Base-by-base conservation (phyloP, 2,113 vertebrate species). In the Hucho hucho region DNA sequence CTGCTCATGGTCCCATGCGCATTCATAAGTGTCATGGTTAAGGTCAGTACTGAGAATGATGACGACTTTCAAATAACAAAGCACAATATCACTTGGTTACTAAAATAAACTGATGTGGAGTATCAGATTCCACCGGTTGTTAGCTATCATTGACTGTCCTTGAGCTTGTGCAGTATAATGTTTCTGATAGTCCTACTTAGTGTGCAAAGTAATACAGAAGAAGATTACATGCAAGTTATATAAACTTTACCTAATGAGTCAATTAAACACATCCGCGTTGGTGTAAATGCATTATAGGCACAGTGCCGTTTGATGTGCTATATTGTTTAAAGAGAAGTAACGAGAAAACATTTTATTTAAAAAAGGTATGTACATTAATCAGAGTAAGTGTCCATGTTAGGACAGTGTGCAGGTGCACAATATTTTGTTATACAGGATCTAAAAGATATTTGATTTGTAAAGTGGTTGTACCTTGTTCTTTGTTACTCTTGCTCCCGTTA, bases 1-100 rank as follows among this genome's bases (percentile, higher is more conserved):
- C 86, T 87, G 58, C 76, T 92, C 71, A 43, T 25, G 3, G 74
- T 91, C 46, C 91, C 91, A 46, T 94, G 92, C 63, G 84, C 56
- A 9, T 79, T 92, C 56, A 85, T 95, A 68, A 89, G 82, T 75
- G 11, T 93, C 72, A 80, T 92, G 88, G 18, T 93, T 73, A 94
- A 92, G 90, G 92, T 94, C 89, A 92, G 90, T 92, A 58, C 16
- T 5, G 82, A 77, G 72, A 61, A 61, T 61, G 58, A 12, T 16
- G 69, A 28, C 49, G 16, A 18, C 14, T 26, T 71, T 56, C 82
- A 74, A 79, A 85, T 84, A 68, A 81, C 86, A 88, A 86, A 88
- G 84, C 87, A 85, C 46, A 32, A 61, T 22, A 22, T 61, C 58
- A 61, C 58, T 61, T 61, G 18, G 58, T 61, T 61, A 22, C n/a